Evolutionary conservation across 2,113 vertebrate species (phyloP).

Genomic region (Haemorhous mexicanus): DNA sequence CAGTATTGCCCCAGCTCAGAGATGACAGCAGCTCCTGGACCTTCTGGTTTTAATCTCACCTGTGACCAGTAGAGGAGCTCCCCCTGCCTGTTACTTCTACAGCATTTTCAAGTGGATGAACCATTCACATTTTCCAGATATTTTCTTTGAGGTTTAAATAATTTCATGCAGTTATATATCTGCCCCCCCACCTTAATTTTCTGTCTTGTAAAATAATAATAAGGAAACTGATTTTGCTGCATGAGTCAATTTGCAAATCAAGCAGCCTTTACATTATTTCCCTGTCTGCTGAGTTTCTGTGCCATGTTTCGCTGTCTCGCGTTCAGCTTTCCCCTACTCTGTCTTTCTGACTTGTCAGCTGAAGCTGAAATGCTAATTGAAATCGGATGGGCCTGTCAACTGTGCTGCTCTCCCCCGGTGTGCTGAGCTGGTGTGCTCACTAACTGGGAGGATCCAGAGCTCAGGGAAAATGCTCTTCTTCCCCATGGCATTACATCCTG

Average conservation of each 20-base stretch:
- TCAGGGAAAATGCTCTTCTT: not conserved
- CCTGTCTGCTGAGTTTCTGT: not conserved
- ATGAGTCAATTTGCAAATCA: slow-evolving; percentile 37
- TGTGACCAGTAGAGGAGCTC: slow-evolving; percentile 44
- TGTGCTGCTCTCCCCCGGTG: not conserved
- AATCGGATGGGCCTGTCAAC: slow-evolving; percentile 48
- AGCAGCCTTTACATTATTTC: slow-evolving; percentile 26
- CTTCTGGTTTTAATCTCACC: slow-evolving; percentile 4
- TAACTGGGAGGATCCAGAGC: not conserved
- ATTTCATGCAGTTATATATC: not conserved
- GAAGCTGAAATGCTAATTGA: slow-evolving; percentile 61
- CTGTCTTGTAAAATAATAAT: slow-evolving; percentile 46
- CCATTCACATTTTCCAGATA: not conserved
- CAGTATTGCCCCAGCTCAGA: not conserved
- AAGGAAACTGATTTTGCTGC: slow-evolving; percentile 8
- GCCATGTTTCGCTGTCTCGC: not conserved
- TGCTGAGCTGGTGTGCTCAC: not conserved
- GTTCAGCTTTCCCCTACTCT: not conserved
- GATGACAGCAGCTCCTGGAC: not conserved
- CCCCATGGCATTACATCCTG: accelerated
- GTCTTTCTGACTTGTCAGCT: slow-evolving; percentile 49
- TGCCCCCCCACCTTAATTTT: not conserved
- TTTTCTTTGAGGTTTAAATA: slow-evolving; percentile 15
- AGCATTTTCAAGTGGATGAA: not conserved
- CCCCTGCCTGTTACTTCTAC: slow-evolving; percentile 21